These are phyloP conservation scores for Poecilia gillii DNA, from an alignment of 2,797 vertebrate genomes.

Conservation along the genomic window DNA sequence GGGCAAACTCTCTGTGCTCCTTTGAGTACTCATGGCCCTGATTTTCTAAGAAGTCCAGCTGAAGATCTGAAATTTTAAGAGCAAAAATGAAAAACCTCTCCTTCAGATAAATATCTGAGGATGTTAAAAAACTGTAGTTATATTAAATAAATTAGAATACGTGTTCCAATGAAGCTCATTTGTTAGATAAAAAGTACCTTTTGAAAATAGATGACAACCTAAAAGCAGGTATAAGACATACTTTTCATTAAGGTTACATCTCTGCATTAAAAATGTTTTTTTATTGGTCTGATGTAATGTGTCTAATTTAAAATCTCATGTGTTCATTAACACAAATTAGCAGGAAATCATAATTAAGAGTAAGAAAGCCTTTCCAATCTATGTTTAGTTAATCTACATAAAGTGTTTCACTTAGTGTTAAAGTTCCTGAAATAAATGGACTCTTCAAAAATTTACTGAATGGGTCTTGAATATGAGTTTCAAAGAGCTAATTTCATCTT, in stretches of 20 bases:
- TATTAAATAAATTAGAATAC: not conserved
- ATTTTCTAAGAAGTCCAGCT: not conserved
- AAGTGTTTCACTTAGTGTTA: not conserved
- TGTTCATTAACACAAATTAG: not conserved
- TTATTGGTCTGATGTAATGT: not conserved
- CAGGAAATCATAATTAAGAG: not conserved
- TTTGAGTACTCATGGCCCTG: not conserved
- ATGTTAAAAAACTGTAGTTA: not conserved
- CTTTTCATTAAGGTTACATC: not conserved
- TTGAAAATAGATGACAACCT: not conserved
- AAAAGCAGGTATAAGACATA: not conserved
- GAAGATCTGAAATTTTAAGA: conserved; percentile 5
- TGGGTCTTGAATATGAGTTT: not conserved
- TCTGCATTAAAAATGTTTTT: not conserved
- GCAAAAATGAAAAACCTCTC: not conserved
- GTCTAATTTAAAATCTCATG: not conserved
- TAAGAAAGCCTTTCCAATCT: not conserved
- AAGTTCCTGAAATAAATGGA: not conserved
- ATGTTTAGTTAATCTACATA: not conserved
- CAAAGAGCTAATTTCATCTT: not conserved
- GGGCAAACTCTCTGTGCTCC: not conserved
- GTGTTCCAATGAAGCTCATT: not conserved
- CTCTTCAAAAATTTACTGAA: not conserved
- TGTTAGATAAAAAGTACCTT: not conserved
- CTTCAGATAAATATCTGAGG: not conserved